Evolutionary conservation across 2,113 vertebrate genomes (phyloP).

Genomic region (Caranx melampygus): DNA sequence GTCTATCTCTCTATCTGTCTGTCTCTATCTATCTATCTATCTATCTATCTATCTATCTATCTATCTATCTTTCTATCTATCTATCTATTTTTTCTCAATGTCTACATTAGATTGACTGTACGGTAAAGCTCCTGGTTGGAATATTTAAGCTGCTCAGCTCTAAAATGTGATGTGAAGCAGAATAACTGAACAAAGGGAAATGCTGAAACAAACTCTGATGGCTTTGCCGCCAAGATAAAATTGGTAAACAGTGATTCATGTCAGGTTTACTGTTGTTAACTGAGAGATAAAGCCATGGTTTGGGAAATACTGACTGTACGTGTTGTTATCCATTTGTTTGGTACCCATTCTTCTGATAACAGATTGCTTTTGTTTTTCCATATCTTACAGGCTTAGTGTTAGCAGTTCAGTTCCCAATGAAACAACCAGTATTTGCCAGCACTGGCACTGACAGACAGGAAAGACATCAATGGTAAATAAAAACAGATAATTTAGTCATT

Average conservation of each 20-base stretch:
- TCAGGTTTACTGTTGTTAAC: conserved; percentile 4
- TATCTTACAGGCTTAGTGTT: conserved; percentile 4
- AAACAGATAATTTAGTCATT: not conserved
- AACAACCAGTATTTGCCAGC: conserved; percentile 17
- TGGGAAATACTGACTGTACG: conserved; percentile 1
- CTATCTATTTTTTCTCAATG: not conserved
- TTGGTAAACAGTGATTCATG: conserved; percentile 9
- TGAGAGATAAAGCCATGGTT: conserved; percentile 26
- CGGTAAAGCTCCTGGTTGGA: not conserved
- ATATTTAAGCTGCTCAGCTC: not conserved
- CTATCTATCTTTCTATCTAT: no score
- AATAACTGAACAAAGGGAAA: conserved; percentile 10
- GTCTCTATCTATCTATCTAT: no score
- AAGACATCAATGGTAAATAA: conserved; percentile 9
- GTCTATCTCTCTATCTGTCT: not conserved
- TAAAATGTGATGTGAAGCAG: conserved; percentile 3
- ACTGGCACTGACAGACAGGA: conserved; percentile 28
- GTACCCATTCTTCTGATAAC: conserved; percentile 13
- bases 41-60: no score
- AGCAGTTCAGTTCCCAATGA: conserved; percentile 6
- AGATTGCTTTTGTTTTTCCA: conserved; percentile 13
- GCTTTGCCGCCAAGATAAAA: not conserved
- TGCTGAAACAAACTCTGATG: conserved; percentile 3
- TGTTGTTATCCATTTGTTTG: conserved; percentile 35
- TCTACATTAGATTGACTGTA: conserved; percentile 17